Base-by-base conservation (phyloP, 1,140 invertebrate species). In the Fopius arisanus region DNA sequence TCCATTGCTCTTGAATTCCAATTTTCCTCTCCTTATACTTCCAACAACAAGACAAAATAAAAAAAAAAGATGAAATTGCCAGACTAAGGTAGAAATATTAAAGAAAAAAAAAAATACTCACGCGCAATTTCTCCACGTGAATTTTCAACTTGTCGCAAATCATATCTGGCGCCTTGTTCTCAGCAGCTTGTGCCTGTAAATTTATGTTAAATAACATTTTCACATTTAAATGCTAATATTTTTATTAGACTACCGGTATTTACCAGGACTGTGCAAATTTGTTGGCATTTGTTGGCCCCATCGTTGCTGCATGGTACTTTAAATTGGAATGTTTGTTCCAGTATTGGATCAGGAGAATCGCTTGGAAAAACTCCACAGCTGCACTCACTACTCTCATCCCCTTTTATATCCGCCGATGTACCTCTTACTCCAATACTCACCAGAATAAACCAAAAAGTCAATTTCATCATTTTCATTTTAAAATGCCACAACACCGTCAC, bases 111-210 rank as follows among this genome's bases (percentile, higher is more conserved):
- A 73, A 66, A 19, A n/a, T 23, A 69, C 48, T 77, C 5, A 82
- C 78, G 10, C 74, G 41, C 0, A 82, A 37, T 43, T 78, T 79
- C 12, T 79, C 70, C 28, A 81, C 73, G 23, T 78, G 74, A 0
- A 0, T n/a, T 0, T 75, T 78, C 4, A 82, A 21, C 21, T 78
- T 80, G 2, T 81, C 75, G 23, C 81, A 82, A 40, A 82, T 80
- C 63, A 82, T 16, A 10, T 54, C 40, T 1, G 80, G 74, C 2
- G 76, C 79, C 48, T 74, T 59, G n/a, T 80, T 75, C 12, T 68
- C 75, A 72, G 48, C 29, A 37, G 68, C 68, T 3, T 31, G 28
- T 40, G 33, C 68, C 48, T 69, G 21, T 16, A 19, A 48, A 48
- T 40, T 67, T 23, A 67, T 19, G 33, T 31, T 12, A 74, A 62